Conservation (phyloP, 2,888 invertebrate species). For the Synergus gifuensis region DNA sequence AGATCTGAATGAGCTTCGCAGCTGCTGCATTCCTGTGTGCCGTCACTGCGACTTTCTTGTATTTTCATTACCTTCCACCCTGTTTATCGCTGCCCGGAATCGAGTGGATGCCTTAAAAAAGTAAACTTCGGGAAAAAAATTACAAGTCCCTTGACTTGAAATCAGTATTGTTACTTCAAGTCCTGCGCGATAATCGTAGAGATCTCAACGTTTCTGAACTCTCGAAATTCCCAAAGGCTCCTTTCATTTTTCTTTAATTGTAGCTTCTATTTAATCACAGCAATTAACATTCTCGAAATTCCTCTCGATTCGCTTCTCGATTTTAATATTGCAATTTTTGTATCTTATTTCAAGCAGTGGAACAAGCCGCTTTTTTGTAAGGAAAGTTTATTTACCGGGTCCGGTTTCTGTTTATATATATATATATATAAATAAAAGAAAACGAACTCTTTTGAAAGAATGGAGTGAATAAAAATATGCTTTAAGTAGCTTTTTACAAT, state of each 20-base stretch:
- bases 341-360: not conserved
- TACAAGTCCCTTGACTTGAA: not conserved
- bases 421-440: no score
- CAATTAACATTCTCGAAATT: constrained; percentile 7
- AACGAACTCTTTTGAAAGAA: no score
- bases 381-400: no score
- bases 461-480: not conserved
- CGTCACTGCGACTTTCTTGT: constrained; percentile 67
- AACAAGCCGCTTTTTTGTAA: not conserved
- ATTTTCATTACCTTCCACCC: constrained; percentile 53
- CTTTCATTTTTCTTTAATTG: not conserved
- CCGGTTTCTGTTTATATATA: no score
- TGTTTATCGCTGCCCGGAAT: constrained; percentile 9
- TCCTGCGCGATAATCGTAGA: not conserved
- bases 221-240: not conserved
- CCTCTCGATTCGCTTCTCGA: not conserved
- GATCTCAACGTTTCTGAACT: not conserved
- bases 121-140: not conserved
- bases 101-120: not conserved
- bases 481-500: not conserved
- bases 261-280: constrained; percentile 1
- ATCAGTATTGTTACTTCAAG: constrained; percentile 1
- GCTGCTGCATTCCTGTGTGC: constrained; percentile 75
- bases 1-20: constrained; percentile 76
- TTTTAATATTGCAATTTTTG: not conserved